Percentiles rank a stretch among this genome's conserved stretches.
Evolutionary conservation across 2,888 invertebrate genomes (phyloP).

Genomic region (Ecdyonurus torrentis): DNA sequence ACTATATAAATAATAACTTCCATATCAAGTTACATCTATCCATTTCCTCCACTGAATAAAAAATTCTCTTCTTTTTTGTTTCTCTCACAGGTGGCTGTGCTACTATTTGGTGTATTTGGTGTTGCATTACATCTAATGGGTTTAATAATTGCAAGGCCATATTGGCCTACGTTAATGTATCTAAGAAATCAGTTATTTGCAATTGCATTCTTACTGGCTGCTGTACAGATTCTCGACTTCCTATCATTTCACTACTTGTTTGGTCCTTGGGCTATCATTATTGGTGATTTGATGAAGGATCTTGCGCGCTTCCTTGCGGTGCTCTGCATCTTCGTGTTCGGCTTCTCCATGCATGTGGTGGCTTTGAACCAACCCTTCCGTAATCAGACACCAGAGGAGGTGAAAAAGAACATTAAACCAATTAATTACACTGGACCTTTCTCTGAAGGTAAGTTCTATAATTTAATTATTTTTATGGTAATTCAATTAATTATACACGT

Average conservation of each 20-base stretch:
- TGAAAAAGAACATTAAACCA: conserved; percentile 19
- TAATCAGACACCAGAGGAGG: conserved; percentile 44
- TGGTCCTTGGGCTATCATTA: conserved; percentile 99
- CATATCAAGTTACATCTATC: too few relatives aligned
- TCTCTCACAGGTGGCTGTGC: conserved; percentile 46
- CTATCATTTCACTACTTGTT: conserved; percentile 97
- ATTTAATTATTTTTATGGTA: too few relatives aligned
- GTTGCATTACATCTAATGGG: conserved; percentile 79
- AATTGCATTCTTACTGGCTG: conserved; percentile 83
- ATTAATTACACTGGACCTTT: conserved; percentile 36
- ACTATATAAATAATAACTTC: too few relatives aligned
- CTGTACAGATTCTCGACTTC: conserved; percentile 95
- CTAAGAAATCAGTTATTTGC: conserved; percentile 95
- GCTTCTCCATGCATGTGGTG: conserved; percentile 94
- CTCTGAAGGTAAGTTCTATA: conserved; percentile 64
- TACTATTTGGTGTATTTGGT: conserved; percentile 76
- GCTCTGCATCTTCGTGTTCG: conserved; percentile 92
- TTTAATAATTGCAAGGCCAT: conserved; percentile 40
- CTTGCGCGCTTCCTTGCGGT: conserved; percentile 94
- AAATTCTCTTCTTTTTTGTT: too few relatives aligned
- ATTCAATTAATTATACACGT: too few relatives aligned
- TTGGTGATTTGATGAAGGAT: conserved; percentile 86
- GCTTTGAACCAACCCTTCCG: conserved; percentile 89
- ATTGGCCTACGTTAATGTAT: conserved; percentile 81
- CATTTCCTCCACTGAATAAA: too few relatives aligned